Evolutionary conservation across 2,797 vertebrate genomes (phyloP), one percentile per base, ranked within the genome.

Genomic region (Manis javanica): DNA sequence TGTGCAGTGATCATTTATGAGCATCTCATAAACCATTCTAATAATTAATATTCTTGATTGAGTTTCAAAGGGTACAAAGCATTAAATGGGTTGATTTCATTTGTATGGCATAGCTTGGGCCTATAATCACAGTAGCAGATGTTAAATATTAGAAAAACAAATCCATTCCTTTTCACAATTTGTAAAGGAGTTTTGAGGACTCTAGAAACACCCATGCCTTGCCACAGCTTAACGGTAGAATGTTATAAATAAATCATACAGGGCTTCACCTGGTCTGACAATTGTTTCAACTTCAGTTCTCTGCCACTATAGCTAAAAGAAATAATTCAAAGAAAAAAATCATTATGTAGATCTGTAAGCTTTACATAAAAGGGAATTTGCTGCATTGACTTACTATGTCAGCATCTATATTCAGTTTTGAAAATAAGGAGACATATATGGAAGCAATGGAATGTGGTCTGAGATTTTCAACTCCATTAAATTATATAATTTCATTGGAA

Each of bases 31-130:
- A 95, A n/a, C 59, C 69, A 84, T 86, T 69, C 74, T 92, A 66
- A 85, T 85, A 90, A 92, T 96, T 97, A 90, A 88, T 96, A 94
- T 94, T 90, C 77, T 87, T 95, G 64, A 90, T 66, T 95, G 74
- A 72, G 55, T 89, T 96, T 96, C 84, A 84, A 59, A 84, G 49
- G 51, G 24, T 71, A 3, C 37, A 96, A 87, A 95, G 42, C 21
- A 82, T 85, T 69, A 64, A 53, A 72, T 75, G 49, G 21, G 68
- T 71, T 83, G 49, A 49, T 87, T 95, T 97, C 74, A 46, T 92
- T 89, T 92, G 42, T 69, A 49, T 71, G 57, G 51, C 83, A 68
- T 72, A 23, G 31, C 23, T 61, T 21, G 29, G 24, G 31, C 23
- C 37, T 90, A 61, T n/a, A 81, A 87, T 78, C 74, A 46, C n/a